A percentile compares a stretch with the other conserved stretches of the same genome.
Conservation (phyloP, 2,888 invertebrate genomes). For the Saturnia pavonia region DNA sequence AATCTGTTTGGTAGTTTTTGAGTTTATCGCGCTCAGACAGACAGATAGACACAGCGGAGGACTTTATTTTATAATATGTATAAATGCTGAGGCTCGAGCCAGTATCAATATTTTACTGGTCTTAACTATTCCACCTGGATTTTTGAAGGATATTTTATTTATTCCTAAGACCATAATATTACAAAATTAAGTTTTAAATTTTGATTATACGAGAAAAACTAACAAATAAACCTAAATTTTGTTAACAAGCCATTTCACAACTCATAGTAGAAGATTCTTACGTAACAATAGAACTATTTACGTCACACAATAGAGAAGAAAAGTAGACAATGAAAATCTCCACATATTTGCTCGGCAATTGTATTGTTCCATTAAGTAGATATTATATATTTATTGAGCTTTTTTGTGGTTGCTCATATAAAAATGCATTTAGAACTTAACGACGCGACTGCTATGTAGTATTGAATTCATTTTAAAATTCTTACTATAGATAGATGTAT, state of each 20-base stretch:
- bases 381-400: background rate
- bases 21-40: too few species aligned
- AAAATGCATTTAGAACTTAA: too few species aligned
- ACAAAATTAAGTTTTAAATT: background rate
- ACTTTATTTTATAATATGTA: too few species aligned
- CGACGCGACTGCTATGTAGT: too few species aligned
- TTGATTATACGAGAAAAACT: too few species aligned
- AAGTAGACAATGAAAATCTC: background rate
- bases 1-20: too few species aligned
- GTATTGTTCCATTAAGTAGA: background rate
- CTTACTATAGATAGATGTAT: too few species aligned
- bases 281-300: background rate
- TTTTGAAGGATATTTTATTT: background rate
- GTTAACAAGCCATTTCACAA: background rate
- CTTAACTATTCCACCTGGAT: background rate
- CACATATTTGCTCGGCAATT: background rate
- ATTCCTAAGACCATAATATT: background rate
- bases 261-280: background rate
- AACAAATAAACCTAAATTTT: background rate
- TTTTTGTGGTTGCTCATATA: too few species aligned
- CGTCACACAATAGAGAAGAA: background rate
- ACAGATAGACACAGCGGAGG: too few species aligned
- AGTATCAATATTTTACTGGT: background rate
- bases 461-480: too few species aligned
- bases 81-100: background rate